phyloP scores from a whole-genome alignment of 2,888 invertebrate genomes.

The Noctua comes region DNA sequence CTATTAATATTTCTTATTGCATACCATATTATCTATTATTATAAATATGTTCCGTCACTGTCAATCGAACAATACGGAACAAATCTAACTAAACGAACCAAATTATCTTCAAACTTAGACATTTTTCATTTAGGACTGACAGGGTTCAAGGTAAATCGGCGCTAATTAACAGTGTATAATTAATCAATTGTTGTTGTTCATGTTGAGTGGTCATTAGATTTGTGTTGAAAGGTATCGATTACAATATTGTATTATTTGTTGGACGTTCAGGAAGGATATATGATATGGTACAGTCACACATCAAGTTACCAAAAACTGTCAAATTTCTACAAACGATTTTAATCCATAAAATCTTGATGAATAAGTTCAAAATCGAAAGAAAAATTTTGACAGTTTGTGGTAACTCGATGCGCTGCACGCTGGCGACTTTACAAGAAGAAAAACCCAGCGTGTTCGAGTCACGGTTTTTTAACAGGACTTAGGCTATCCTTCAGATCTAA shows the following conservation, averaged over 20 bases:
- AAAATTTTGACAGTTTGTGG: no score
- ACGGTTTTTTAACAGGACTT: no score
- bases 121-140: slow-evolving; percentile 61
- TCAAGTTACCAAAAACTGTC: no score
- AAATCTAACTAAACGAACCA: slow-evolving; percentile 36
- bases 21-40: background rate
- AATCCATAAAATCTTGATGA: no score
- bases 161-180: slow-evolving; percentile 69
- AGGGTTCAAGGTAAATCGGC: slow-evolving; percentile 71
- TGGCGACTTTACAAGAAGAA: no score
- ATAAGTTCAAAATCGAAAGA: no score
- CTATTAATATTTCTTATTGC: background rate
- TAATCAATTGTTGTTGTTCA: slow-evolving; percentile 64
- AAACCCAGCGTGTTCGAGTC: no score
- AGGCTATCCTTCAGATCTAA: background rate
- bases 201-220: slow-evolving; percentile 28
- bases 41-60: slow-evolving; percentile 16
- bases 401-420: no score
- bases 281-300: no score
- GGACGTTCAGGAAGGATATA: slow-evolving; percentile 27
- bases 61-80: slow-evolving; percentile 42
- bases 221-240: slow-evolving; percentile 54
- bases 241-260: slow-evolving; percentile 27
- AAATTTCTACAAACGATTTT: no score
- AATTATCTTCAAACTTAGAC: slow-evolving; percentile 57